phyloP scores from a whole-genome alignment of 53 echinoderm and acorn worm species.

The Henricia sp. region DNA sequence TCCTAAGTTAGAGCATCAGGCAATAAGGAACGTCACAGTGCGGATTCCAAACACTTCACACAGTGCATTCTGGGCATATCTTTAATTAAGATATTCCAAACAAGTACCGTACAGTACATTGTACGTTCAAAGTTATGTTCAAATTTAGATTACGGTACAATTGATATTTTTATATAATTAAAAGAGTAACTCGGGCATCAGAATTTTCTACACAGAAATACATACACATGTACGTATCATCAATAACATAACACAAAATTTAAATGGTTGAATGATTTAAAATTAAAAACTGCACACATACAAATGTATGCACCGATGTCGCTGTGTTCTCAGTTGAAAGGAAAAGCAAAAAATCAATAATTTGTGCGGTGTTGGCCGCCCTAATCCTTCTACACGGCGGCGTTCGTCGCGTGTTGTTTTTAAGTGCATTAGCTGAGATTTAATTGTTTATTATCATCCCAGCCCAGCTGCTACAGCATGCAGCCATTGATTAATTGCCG shows the following conservation, averaged over 20 bases:
- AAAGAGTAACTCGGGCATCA: too few species aligned
- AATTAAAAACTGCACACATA: background rate
- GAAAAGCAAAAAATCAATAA: slow-evolving; percentile 17
- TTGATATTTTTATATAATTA: too few species aligned
- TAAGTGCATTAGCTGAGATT: slow-evolving; percentile 24
- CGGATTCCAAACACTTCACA: too few species aligned
- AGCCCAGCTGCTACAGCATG: slow-evolving; percentile 26
- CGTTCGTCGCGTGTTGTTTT: background rate
- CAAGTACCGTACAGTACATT: too few species aligned
- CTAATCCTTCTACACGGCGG: background rate
- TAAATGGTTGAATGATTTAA: background rate
- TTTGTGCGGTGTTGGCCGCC: background rate
- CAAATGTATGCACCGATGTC: background rate
- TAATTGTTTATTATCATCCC: slow-evolving; percentile 41
- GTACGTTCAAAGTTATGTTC: too few species aligned
- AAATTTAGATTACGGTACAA: too few species aligned
- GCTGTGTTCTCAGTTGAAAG: background rate
- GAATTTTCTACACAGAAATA: too few species aligned
- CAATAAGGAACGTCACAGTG: too few species aligned
- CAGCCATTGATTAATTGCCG: slow-evolving; percentile 26
- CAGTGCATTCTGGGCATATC: too few species aligned
- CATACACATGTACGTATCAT: background rate
- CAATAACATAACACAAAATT: background rate
- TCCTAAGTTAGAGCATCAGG: too few species aligned
- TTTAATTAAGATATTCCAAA: too few species aligned